Base-by-base conservation (phyloP, 2,888 invertebrate species). In the Atethmia centrago region DNA sequence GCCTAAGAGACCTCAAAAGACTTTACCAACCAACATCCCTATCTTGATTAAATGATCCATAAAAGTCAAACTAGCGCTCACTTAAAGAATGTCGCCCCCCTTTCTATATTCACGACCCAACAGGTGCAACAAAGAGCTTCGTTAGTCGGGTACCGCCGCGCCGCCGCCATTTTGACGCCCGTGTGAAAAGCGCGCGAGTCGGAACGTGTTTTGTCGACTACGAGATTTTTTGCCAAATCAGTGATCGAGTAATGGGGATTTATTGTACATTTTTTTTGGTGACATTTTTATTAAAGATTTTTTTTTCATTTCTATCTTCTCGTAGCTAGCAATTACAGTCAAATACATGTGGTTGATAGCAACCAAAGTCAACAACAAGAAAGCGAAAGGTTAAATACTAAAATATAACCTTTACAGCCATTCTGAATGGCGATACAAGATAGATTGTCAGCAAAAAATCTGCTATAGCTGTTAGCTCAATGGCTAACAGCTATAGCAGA, bases 91-190 rank as follows among this genome's bases (percentile, higher is more conserved):
- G 70, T 80, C 82, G 67, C 73, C 36, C 69, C 69, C 69, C 59
- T 85, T 88, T 81, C 79, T 88, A 85, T 82, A 75, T 88, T 82
- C 86, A 71, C 59, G 85, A 73, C 42, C 77, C 63, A 85, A 83
- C 91, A 94, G 93, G 92, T 93, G 92, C 90, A 92, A 95, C 95
- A 95, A 95, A 94, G 94, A 91, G 92, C 88, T 95, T 95, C 94
- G 95, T 95, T 95, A 95, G 93, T 87, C n/a, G 7, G 19, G 64
- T 36, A 64, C 49, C 66, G 83, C 85, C 51, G 55, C 55, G 87
- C 87, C 88, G 83, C 77, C 86, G 87, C 89, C 89, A 90, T 92
- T 90, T 89, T 85, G 84, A 70, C 78, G 84, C 82, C 85, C 84
- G 78, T 77, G 85, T 85, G 87, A 88, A 89, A 87, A 74, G 82